These are phyloP conservation scores for Meriones unguiculatus DNA, from an alignment of 2,113 vertebrate species.

Conservation along the genomic window DNA sequence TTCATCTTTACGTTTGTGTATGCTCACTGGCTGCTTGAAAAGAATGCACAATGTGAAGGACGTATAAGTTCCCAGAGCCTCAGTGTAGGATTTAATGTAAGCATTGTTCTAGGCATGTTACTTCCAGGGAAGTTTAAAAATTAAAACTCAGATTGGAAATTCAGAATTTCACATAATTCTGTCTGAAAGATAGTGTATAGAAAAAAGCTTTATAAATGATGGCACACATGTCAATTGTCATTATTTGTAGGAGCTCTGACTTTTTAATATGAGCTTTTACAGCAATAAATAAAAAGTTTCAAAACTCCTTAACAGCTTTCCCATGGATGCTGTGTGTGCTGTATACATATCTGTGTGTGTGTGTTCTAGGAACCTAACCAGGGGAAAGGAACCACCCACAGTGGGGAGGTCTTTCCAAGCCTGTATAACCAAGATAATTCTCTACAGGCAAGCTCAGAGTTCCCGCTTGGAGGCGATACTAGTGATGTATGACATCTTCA, in stretches of 20 bases:
- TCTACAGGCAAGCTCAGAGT: too few relatives aligned
- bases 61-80: background rate
- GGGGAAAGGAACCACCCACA: background rate
- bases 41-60: background rate
- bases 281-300: background rate
- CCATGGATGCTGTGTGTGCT: background rate
- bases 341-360: too few relatives aligned
- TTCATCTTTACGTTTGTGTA: background rate
- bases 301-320: background rate
- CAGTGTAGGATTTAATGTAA: background rate
- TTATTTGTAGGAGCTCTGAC: background rate
- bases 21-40: background rate
- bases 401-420: background rate
- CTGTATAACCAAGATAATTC: background rate
- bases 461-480: background rate
- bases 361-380: background rate
- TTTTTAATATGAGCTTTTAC: background rate
- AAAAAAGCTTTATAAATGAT: background rate
- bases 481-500: constrained; percentile 10
- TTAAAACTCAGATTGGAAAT: background rate
- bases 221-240: background rate
- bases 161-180: background rate
- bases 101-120: background rate
- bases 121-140: constrained; percentile 10
- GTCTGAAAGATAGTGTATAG: background rate